Conservation (phyloP, 2,797 vertebrate genomes). For the Bucorvus abyssinicus region DNA sequence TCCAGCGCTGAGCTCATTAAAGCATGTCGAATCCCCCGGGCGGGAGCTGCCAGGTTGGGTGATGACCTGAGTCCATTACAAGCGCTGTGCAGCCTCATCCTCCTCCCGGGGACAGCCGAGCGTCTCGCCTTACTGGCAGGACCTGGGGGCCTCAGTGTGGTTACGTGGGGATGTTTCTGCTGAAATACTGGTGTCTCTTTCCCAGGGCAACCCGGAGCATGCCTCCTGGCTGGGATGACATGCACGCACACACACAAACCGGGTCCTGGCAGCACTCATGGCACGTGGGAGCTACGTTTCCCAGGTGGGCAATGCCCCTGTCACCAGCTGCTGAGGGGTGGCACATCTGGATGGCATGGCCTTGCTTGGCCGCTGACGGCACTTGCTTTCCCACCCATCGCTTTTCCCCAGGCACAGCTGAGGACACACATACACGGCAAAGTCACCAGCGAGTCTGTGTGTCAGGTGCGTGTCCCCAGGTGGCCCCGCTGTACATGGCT, state of each 20-base stretch:
- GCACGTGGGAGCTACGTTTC: fast-evolving
- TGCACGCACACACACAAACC: not conserved
- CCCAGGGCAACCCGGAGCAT: not conserved
- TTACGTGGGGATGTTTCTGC: not conserved
- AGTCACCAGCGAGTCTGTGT: not conserved
- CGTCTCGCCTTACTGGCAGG: not conserved
- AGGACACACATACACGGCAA: not conserved
- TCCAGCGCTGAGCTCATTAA: not conserved
- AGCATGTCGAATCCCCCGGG: not conserved
- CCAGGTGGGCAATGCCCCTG: not conserved
- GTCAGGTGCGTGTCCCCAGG: fast-evolving
- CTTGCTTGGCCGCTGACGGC: too few relatives aligned
- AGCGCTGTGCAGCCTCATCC: not conserved
- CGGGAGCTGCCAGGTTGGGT: not conserved
- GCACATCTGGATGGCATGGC: not conserved
- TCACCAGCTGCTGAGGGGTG: not conserved
- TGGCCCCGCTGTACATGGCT: fast-evolving
- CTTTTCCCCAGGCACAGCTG: not conserved
- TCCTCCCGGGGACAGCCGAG: not conserved
- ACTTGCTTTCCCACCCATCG: not conserved
- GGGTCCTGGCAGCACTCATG: not conserved
- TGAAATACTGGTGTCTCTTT: not conserved
- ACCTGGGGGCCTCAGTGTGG: not conserved
- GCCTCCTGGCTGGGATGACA: not conserved
- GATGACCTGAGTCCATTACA: not conserved